Evolutionary conservation across 2,888 invertebrate species (phyloP).

Genomic region (Pachycephus smyrnensis): DNA sequence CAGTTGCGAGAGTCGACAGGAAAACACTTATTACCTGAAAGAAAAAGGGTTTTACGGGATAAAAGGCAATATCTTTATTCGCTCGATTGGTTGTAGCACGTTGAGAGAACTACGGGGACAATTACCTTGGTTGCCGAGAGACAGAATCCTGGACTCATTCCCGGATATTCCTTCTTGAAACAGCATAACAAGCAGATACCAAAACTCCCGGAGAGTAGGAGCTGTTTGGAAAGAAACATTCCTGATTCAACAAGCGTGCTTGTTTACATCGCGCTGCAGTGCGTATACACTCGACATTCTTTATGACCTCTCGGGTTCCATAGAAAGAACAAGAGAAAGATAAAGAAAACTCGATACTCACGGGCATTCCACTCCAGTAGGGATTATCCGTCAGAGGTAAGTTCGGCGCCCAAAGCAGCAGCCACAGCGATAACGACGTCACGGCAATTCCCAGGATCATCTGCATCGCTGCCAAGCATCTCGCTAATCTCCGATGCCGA

Average conservation of each 20-base stretch:
- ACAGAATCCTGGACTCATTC: conserved; percentile 55
- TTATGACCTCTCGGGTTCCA: too few relatives aligned
- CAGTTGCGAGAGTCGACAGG: conserved; percentile 45
- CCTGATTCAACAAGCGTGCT: too few relatives aligned
- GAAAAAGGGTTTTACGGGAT: background rate
- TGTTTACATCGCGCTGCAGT: too few relatives aligned
- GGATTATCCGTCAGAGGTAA: conserved; percentile 73
- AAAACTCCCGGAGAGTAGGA: conserved; percentile 58
- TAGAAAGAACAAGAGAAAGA: background rate
- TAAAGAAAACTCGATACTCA: conserved; percentile 54
- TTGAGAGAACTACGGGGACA: background rate
- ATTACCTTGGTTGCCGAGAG: conserved; percentile 53
- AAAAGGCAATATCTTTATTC: too few relatives aligned
- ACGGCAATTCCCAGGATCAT: conserved; percentile 70
- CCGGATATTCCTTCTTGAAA: conserved; percentile 57
- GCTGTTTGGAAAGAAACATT: conserved; percentile 34
- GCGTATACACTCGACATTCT: too few relatives aligned
- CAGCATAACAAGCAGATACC: conserved; percentile 58
- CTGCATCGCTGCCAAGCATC: conserved; percentile 68
- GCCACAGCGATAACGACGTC: conserved; percentile 71
- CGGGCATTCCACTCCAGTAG: conserved; percentile 75
- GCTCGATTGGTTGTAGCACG: too few relatives aligned
- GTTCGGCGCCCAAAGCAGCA: conserved; percentile 73
- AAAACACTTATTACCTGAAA: conserved; percentile 48
- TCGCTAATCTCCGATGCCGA: conserved; percentile 68